phyloP scores from a whole-genome alignment of 2,113 vertebrate genomes.

The Microcebus ravelobensis region DNA sequence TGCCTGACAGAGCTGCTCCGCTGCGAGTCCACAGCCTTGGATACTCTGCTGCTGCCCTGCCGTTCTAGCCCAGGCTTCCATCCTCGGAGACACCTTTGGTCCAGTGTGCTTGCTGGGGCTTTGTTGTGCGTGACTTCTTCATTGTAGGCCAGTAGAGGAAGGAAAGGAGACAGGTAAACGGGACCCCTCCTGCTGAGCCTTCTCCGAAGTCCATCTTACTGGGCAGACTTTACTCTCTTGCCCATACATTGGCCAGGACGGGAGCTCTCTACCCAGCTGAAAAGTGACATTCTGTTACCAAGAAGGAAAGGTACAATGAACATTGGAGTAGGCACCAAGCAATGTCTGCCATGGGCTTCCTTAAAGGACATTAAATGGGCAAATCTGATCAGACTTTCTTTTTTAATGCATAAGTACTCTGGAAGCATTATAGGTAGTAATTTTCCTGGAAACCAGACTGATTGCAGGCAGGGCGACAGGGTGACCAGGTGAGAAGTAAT shows the following conservation, averaged over 20 bases:
- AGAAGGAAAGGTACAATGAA: not conserved
- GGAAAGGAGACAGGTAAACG: not conserved
- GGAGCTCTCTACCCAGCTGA: too few species aligned
- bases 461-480: not conserved
- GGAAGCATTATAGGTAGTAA: not conserved
- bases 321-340: too few species aligned
- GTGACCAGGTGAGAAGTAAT: not conserved
- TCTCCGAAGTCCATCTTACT: not conserved
- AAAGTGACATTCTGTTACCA: not conserved
- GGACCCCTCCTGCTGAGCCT: not conserved
- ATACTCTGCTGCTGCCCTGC: not conserved
- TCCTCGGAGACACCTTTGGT: too few species aligned
- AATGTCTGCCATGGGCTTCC: not conserved
- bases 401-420: not conserved
- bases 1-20: not conserved
- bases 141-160: not conserved
- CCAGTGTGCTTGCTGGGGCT: not conserved
- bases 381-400: not conserved
- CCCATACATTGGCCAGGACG: not conserved
- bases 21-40: rapidly evolving
- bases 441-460: not conserved
- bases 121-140: not conserved
- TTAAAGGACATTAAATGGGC: not conserved
- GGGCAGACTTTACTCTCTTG: not conserved
- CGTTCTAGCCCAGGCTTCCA: rapidly evolving